A percentile compares a stretch with the other conserved stretches of the same genome.
phyloP scores from a whole-genome alignment of 2,888 invertebrate genomes.

The Nymphalis c-album region DNA sequence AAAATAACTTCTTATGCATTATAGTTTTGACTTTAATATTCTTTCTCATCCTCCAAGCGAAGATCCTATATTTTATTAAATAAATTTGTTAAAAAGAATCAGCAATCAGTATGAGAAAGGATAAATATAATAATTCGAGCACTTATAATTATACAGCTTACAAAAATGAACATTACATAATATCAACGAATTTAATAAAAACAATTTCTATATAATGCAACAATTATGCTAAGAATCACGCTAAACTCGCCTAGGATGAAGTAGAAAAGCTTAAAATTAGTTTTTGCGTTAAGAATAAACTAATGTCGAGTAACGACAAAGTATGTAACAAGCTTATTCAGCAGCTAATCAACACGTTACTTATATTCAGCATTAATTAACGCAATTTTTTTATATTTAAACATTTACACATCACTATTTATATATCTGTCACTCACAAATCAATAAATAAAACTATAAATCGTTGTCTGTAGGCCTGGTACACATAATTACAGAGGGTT shows the following conservation, averaged over 20 bases:
- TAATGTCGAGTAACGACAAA: conserved; percentile 11
- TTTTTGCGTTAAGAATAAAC: conserved; percentile 16
- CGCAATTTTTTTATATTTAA: conserved; percentile 9
- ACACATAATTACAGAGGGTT: neutral
- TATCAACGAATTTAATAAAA: conserved; percentile 6
- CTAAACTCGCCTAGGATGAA: conserved; percentile 24
- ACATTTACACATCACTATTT: conserved; percentile 1
- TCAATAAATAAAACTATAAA: neutral
- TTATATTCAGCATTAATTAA: conserved; percentile 13
- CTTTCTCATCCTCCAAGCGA: conserved; percentile 33
- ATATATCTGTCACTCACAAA: conserved; percentile 7
- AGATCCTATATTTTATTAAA: neutral
- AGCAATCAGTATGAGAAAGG: conserved; percentile 26
- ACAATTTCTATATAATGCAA: conserved; percentile 22
- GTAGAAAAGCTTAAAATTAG: conserved; percentile 32
- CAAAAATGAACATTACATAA: conserved; percentile 20
- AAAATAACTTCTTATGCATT: conserved; percentile 31
- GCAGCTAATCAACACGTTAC: conserved; percentile 20
- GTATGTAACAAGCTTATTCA: conserved; percentile 18
- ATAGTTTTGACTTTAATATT: conserved; percentile 30
- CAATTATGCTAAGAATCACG: conserved; percentile 31
- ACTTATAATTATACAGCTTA: conserved; percentile 25
- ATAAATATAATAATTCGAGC: conserved; percentile 22
- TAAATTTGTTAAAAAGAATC: neutral
- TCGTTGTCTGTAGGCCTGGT: neutral